A percentile compares a stretch with the other conserved stretches of the same genome.
These are phyloP conservation scores for Bubalus kerabau DNA, from an alignment of 2,113 vertebrate genomes.

Conservation along the genomic window DNA sequence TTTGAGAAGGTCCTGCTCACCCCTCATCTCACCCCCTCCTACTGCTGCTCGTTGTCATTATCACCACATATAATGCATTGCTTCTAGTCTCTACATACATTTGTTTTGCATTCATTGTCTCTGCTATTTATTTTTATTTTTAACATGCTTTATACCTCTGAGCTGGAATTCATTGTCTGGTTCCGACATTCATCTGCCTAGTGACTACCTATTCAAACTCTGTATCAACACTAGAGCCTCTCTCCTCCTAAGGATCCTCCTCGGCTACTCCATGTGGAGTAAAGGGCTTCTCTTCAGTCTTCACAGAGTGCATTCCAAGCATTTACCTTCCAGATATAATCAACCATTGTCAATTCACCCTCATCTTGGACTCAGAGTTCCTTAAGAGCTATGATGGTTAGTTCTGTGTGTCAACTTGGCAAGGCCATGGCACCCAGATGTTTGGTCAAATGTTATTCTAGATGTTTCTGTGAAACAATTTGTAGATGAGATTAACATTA, in stretches of 20 bases:
- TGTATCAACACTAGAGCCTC: neutral
- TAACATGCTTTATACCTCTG: neutral
- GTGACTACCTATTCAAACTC: neutral
- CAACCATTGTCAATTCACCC: neutral
- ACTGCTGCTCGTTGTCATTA: neutral
- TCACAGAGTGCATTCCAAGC: neutral
- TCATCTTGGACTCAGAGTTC: neutral
- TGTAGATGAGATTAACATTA: neutral
- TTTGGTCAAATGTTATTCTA: neutral
- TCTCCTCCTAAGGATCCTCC: neutral
- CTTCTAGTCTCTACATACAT: neutral
- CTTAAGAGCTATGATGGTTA: neutral
- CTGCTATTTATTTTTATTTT: neutral
- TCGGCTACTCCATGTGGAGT: neutral
- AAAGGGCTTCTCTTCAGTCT: neutral
- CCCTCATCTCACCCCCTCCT: neutral
- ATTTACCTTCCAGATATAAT: neutral
- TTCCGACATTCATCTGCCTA: neutral
- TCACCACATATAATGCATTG: neutral
- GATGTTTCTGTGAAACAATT: neutral
- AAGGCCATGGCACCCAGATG: neutral
- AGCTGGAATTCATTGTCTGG: neutral
- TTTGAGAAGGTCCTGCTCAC: neutral
- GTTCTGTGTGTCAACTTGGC: neutral
- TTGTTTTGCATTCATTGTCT: neutral